These are phyloP conservation scores for Pristionchus japonicus DNA, from an alignment of 2,888 invertebrate genomes.

Conservation along the genomic window DNA sequence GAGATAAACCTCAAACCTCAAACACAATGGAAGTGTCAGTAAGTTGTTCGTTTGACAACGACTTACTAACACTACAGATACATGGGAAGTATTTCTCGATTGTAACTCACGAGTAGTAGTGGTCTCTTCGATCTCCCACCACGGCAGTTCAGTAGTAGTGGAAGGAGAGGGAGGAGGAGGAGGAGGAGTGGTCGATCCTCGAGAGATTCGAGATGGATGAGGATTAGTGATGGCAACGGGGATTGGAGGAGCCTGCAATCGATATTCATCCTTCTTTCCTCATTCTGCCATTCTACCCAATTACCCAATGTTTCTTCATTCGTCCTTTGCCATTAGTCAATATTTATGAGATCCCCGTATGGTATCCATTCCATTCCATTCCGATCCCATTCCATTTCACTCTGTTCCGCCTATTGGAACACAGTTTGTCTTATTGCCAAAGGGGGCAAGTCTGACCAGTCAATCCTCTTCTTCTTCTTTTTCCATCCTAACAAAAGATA, in stretches of 20 bases:
- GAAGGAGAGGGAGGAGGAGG: not conserved
- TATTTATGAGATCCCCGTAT: not conserved
- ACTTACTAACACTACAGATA: no score
- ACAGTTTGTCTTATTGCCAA: not conserved
- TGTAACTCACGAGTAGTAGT: not conserved
- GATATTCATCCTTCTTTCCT: not conserved
- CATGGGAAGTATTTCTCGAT: not conserved
- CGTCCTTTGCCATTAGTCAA: not conserved
- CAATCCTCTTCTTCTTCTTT: not conserved
- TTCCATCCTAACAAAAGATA: constrained; percentile 14
- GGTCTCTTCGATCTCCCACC: constrained; percentile 5
- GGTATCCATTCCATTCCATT: not conserved
- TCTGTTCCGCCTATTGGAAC: constrained; percentile 10
- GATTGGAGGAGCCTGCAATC: constrained; percentile 15
- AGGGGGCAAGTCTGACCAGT: not conserved
- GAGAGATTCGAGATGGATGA: constrained; percentile 32
- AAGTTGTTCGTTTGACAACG: no score
- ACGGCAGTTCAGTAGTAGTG: not conserved
- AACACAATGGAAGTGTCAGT: no score
- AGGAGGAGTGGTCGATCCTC: constrained; percentile 32
- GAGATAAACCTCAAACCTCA: no score
- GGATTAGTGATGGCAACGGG: constrained; percentile 44
- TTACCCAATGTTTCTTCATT: not conserved
- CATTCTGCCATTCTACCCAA: not conserved
- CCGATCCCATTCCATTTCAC: not conserved